Percentiles rank a stretch among this genome's conserved stretches.
Conservation (phyloP, 2,797 vertebrate species). For the Corythornis leucogaster region DNA sequence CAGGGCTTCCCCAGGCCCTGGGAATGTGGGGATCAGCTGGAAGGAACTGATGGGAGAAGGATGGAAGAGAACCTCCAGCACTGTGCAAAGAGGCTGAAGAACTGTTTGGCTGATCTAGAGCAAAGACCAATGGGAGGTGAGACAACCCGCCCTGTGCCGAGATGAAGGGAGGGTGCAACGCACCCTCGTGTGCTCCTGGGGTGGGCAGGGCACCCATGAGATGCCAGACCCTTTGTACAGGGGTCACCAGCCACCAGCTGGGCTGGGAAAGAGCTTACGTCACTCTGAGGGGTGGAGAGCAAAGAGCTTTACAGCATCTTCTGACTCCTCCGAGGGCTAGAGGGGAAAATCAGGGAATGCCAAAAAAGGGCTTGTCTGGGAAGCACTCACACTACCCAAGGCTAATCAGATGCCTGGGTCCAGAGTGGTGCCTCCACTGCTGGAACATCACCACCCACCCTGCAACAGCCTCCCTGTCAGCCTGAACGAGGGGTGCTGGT, state of each 20-base stretch:
- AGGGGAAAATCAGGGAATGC: accelerated
- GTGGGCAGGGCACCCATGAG: neutral
- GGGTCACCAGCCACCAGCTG: neutral
- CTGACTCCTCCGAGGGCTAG: accelerated
- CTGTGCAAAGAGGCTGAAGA: neutral
- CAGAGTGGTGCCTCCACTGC: accelerated
- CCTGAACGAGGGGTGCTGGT: neutral
- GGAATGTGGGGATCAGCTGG: neutral
- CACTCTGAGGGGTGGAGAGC: neutral
- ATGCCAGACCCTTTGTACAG: neutral
- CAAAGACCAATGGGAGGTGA: neutral
- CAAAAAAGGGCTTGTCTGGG: neutral
- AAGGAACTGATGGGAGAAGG: neutral
- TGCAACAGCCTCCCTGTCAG: neutral
- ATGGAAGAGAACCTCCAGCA: neutral
- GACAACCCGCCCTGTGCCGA: neutral
- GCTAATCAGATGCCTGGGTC: neutral
- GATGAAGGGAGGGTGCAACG: neutral
- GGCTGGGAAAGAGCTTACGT: neutral
- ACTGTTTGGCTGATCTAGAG: neutral
- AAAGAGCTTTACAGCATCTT: neutral
- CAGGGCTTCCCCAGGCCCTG: neutral
- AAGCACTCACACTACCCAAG: accelerated
- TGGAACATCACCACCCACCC: neutral
- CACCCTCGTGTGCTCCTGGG: accelerated